phyloP scores from a whole-genome alignment of 1,140 invertebrate genomes.

The Magallana ariakensis region DNA sequence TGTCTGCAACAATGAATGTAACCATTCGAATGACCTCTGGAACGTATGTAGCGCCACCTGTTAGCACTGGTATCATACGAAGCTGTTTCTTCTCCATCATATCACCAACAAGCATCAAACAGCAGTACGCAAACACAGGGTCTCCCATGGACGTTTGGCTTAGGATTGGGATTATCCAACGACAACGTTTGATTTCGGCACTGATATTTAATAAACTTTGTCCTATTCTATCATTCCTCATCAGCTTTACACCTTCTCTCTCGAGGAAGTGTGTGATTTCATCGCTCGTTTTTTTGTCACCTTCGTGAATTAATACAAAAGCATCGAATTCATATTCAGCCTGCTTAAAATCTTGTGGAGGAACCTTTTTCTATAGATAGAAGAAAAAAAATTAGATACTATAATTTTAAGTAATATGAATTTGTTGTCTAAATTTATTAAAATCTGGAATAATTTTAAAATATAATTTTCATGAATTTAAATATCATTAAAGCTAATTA shows the following conservation, averaged over 20 bases:
- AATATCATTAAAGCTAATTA: no score
- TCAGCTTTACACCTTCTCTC: neutral
- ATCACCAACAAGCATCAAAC: neutral
- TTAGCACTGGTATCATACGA: neutral
- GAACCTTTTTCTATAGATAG: neutral
- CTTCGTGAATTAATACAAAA: neutral
- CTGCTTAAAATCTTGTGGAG: neutral
- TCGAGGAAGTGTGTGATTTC: neutral
- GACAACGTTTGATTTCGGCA: neutral
- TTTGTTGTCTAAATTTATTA: neutral
- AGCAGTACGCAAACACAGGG: neutral
- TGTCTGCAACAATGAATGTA: conserved; percentile 35
- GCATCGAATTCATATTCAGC: neutral
- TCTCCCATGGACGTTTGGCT: neutral
- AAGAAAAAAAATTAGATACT: no score
- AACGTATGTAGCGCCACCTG: neutral
- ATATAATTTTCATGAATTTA: no score
- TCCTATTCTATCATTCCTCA: neutral
- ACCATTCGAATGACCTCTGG: conserved; percentile 31
- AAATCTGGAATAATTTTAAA: neutral
- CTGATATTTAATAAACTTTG: neutral
- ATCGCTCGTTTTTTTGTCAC: neutral
- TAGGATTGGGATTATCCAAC: neutral
- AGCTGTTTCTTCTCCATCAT: neutral
- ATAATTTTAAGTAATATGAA: neutral